A percentile compares a stretch with the other conserved stretches of the same genome.
Evolutionary conservation across 2,113 vertebrate genomes (phyloP).

Genomic region (Eulemur macaco): DNA sequence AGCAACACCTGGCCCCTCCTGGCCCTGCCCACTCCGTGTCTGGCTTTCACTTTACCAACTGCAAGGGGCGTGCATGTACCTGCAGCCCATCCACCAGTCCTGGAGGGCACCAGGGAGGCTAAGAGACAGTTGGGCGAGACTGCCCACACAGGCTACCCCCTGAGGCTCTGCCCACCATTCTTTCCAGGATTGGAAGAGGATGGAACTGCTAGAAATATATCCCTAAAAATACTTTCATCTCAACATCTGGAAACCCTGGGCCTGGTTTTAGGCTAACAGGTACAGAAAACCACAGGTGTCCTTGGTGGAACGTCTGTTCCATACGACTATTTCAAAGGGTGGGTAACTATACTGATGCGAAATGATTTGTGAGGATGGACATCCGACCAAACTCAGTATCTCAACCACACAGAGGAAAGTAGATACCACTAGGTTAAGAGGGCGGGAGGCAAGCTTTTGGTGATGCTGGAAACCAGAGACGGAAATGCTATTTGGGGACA

Average conservation of each 20-base stretch:
- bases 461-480: not conserved
- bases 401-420: not conserved
- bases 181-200: not conserved
- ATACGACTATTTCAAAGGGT: not conserved
- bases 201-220: not conserved
- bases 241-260: not conserved
- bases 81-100: no score
- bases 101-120: not conserved
- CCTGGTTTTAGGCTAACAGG: not conserved
- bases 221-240: not conserved
- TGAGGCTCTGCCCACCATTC: not conserved
- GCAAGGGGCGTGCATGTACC: not conserved
- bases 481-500: not conserved
- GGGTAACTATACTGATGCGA: not conserved
- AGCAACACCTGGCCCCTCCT: not conserved
- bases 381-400: not conserved
- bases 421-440: not conserved
- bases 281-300: no score
- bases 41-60: not conserved
- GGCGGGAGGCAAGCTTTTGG: not conserved
- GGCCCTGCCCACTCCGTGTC: no score
- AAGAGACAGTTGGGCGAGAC: not conserved
- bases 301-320: not conserved
- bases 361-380: not conserved
- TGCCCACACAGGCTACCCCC: not conserved